Conservation (phyloP, 2,888 invertebrate genomes). For the Synanthedon myopaeformis region DNA sequence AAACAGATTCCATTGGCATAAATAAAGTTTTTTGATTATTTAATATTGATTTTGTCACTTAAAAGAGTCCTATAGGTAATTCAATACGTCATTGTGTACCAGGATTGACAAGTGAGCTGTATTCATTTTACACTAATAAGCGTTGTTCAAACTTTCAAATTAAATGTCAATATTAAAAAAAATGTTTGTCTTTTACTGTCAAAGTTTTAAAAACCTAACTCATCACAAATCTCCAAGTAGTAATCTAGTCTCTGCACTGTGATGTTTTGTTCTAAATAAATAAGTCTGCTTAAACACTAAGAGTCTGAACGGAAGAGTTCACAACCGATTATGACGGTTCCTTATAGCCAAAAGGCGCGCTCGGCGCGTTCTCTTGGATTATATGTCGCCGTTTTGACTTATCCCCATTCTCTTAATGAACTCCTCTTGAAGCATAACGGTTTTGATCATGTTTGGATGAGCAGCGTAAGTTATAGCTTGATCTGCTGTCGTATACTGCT, state of each 20-base stretch:
- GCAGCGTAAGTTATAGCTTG: constrained; percentile 47
- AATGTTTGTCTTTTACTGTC: not conserved
- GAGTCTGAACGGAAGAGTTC: constrained; percentile 60
- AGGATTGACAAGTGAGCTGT: not conserved
- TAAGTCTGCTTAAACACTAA: constrained; percentile 65
- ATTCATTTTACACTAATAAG: constrained; percentile 47
- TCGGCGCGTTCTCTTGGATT: constrained; percentile 62
- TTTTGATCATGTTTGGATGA: constrained; percentile 62
- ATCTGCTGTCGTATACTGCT: constrained; percentile 53
- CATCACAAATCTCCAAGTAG: constrained; percentile 2
- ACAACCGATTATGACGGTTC: constrained; percentile 66
- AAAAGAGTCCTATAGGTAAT: too few relatives aligned
- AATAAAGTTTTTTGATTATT: too few relatives aligned
- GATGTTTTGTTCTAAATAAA: constrained; percentile 58
- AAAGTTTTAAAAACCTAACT: not conserved
- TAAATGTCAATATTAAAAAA: constrained; percentile 18
- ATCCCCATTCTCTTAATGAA: constrained; percentile 67
- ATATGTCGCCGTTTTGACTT: constrained; percentile 67
- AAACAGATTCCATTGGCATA: too few relatives aligned
- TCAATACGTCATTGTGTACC: not conserved
- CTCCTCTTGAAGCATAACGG: constrained; percentile 66
- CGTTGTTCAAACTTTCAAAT: constrained; percentile 34
- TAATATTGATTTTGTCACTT: too few relatives aligned
- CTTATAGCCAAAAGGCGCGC: constrained; percentile 65
- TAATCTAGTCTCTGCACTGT: constrained; percentile 40